phyloP scores from a whole-genome alignment of 2,113 vertebrate species.

The Elachura formosa region DNA sequence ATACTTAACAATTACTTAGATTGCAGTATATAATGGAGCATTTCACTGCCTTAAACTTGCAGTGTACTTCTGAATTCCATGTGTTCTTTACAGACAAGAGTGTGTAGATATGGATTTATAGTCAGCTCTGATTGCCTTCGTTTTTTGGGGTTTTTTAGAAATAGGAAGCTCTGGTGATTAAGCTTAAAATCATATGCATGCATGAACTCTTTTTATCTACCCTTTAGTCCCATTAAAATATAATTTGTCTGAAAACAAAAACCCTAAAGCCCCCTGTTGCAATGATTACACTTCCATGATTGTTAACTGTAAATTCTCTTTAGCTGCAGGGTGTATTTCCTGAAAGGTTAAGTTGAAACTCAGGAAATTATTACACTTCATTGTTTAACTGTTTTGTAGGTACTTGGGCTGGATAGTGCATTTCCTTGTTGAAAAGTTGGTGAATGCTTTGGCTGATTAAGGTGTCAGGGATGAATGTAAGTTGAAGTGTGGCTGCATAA shows the following conservation, averaged over 20 bases:
- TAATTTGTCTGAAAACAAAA: background rate
- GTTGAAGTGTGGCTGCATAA: background rate
- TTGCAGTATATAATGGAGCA: background rate
- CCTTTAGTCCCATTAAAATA: background rate
- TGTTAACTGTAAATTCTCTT: background rate
- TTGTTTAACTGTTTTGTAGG: background rate
- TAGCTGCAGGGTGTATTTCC: background rate
- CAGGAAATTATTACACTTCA: background rate
- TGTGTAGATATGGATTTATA: background rate
- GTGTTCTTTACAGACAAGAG: background rate
- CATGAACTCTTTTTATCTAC: background rate
- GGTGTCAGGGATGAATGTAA: constrained; percentile 3
- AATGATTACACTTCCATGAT: background rate
- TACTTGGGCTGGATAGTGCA: background rate
- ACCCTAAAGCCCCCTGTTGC: background rate
- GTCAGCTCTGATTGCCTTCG: background rate
- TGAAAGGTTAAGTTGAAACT: background rate
- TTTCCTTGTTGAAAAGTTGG: background rate
- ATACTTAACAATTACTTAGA: background rate
- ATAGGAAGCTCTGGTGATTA: background rate
- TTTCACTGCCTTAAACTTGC: background rate
- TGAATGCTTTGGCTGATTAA: background rate
- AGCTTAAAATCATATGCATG: background rate
- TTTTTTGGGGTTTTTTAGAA: too few species aligned
- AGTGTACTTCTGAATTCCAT: background rate